Conservation (phyloP, 2,797 vertebrate genomes). For the Mycteria americana region DNA sequence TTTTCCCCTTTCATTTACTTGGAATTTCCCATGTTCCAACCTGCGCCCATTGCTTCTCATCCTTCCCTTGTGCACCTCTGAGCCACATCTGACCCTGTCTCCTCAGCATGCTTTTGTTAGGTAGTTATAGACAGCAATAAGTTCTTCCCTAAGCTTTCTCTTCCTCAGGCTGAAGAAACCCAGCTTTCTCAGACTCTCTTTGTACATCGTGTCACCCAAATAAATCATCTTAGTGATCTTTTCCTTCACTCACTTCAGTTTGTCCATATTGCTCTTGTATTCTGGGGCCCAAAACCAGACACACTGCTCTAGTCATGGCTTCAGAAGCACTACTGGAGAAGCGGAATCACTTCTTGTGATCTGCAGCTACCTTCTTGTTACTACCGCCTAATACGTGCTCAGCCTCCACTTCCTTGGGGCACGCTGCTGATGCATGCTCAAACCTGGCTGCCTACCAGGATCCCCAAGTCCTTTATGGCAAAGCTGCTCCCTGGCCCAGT, state of each 20-base stretch:
- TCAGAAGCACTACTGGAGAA: neutral
- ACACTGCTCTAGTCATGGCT: neutral
- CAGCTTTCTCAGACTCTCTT: neutral
- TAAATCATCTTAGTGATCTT: neutral
- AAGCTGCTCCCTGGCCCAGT: neutral
- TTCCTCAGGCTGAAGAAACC: neutral
- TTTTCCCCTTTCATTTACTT: neutral
- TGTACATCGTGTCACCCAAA: neutral
- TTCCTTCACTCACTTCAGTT: neutral
- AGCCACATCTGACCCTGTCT: neutral
- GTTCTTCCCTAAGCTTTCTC: neutral
- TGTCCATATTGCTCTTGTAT: neutral
- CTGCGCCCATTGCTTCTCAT: neutral
- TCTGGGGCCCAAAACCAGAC: neutral
- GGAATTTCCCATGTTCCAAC: neutral
- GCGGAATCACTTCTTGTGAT: neutral
- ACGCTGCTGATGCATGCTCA: neutral
- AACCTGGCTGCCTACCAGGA: neutral
- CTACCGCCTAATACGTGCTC: neutral
- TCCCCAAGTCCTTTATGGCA: neutral
- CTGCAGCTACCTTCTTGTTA: neutral
- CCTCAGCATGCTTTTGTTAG: neutral
- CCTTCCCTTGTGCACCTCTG: neutral
- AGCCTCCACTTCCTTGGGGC: neutral
- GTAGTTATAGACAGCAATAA: neutral